Evolutionary conservation across 2,797 vertebrate species (phyloP).

Genomic region (Macrochelys suwanniensis): DNA sequence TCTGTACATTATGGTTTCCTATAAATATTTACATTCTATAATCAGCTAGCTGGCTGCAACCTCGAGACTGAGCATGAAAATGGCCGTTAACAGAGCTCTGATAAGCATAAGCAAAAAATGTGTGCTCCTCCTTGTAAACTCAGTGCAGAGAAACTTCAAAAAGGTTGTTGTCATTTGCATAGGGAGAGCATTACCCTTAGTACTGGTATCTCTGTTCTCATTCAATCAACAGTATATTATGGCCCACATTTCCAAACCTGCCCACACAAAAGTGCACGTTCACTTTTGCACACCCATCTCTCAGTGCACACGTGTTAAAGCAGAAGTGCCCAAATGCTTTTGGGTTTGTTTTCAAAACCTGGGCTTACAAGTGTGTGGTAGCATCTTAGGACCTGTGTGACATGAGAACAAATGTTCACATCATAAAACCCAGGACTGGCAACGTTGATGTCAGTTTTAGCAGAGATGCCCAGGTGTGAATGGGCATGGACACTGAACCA

Average conservation of each 20-base stretch:
- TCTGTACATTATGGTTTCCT: not conserved
- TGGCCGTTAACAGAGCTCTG: slow-evolving; percentile 15
- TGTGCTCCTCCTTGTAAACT: not conserved
- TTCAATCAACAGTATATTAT: not conserved
- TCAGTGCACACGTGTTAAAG: not conserved
- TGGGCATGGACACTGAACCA: not conserved
- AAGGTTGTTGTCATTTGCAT: not conserved
- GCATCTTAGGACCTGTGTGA: not conserved
- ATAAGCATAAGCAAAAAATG: not conserved
- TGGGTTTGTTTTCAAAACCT: not conserved
- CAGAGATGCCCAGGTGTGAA: not conserved
- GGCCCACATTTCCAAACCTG: not conserved
- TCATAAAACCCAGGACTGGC: not conserved
- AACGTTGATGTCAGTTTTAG: not conserved
- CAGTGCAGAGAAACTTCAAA: not conserved
- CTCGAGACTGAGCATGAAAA: slow-evolving; percentile 23
- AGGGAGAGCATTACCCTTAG: not conserved
- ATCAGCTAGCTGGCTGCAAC: slow-evolving; percentile 24
- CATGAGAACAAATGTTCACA: not conserved
- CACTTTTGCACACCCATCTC: not conserved
- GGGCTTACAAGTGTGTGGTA: not conserved
- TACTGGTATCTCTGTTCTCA: not conserved
- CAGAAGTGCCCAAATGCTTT: not conserved
- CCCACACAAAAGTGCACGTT: accelerated
- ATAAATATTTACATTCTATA: slow-evolving; percentile 47